A percentile compares a stretch with the other conserved stretches of the same genome.
Evolutionary conservation across 2,113 vertebrate genomes (phyloP).

Genomic region (Aix galericulata): DNA sequence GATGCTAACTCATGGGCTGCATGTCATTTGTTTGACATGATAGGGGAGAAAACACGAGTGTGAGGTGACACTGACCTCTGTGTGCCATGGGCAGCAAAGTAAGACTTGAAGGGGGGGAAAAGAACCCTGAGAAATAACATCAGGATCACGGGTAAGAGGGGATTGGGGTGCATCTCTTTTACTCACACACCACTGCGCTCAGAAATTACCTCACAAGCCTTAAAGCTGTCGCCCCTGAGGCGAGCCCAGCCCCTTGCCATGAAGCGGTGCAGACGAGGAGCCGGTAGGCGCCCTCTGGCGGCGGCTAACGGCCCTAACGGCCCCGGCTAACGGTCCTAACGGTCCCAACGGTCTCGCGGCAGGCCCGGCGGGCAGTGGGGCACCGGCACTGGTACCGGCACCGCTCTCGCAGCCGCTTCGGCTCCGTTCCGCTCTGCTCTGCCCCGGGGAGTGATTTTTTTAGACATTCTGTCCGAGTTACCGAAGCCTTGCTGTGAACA

Average conservation of each 20-base stretch:
- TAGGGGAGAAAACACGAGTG: background rate
- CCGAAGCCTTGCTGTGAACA: fast-evolving
- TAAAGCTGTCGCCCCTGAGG: background rate
- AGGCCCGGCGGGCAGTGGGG: too few species aligned
- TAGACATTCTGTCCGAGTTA: fast-evolving
- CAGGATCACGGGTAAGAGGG: too few species aligned
- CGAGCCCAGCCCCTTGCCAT: fast-evolving
- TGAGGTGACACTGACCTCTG: fast-evolving
- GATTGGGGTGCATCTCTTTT: fast-evolving
- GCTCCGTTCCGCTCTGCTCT: too few species aligned
- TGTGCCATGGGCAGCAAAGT: background rate
- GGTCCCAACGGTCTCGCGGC: too few species aligned
- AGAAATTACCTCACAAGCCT: background rate
- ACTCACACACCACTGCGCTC: background rate
- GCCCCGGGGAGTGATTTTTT: too few species aligned
- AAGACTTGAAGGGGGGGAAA: background rate
- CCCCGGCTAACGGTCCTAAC: background rate
- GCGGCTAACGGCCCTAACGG: background rate
- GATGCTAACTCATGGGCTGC: fast-evolving
- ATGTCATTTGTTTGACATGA: fast-evolving
- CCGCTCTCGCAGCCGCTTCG: too few species aligned
- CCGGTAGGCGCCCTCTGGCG: fast-evolving
- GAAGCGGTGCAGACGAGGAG: fast-evolving
- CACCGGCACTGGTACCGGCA: too few species aligned
- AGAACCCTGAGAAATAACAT: background rate